Evolutionary conservation across 2,797 vertebrate genomes (phyloP).

Genomic region (Acrossocheilus fasciatus): DNA sequence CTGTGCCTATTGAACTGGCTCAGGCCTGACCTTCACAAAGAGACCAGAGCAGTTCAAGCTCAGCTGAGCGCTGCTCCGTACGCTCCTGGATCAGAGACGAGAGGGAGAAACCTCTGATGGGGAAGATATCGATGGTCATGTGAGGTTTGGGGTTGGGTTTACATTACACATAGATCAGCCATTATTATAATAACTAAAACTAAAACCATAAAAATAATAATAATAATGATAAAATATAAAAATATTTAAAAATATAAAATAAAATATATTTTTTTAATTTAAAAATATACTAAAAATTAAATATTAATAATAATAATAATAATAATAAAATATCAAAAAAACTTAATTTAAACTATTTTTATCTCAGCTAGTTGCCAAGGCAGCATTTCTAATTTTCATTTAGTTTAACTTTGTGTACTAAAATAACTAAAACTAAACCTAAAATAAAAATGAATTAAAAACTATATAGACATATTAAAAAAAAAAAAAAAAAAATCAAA

Average conservation of each 20-base stretch:
- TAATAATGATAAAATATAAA: background rate
- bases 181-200: background rate
- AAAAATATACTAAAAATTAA: too few species aligned
- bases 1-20: conserved; percentile 84
- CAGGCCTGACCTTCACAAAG: conserved; percentile 74
- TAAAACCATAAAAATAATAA: background rate
- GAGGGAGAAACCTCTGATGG: background rate
- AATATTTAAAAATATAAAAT: background rate
- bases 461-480: background rate
- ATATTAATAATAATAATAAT: too few species aligned
- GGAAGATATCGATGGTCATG: background rate
- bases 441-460: background rate
- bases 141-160: background rate
- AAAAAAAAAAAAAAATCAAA: background rate
- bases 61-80: background rate
- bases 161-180: background rate
- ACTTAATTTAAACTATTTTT: background rate
- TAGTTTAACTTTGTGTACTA: background rate
- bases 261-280: too few species aligned
- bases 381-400: background rate
- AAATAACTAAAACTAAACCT: background rate
- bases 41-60: background rate
- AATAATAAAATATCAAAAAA: background rate
- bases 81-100: background rate
- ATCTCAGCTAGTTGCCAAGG: background rate